Conservation (phyloP, 2,888 invertebrate genomes). For the Campaea margaritaria region DNA sequence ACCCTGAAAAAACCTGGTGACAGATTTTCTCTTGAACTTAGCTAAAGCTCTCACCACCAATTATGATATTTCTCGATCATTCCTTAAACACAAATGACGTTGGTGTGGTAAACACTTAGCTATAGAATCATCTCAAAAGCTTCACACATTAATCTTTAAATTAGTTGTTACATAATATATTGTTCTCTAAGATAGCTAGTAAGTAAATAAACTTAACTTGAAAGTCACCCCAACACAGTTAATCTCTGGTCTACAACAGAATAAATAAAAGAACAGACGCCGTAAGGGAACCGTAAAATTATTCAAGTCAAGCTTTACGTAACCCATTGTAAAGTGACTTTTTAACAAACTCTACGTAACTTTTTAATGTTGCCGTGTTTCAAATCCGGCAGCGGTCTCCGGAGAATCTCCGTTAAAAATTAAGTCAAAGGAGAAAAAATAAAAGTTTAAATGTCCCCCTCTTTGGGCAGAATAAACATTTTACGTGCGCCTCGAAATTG, state of each 20-base stretch:
- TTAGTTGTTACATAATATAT: too few species aligned
- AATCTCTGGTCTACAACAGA: constrained; percentile 48
- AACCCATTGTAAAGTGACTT: constrained; percentile 83
- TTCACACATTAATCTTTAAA: too few species aligned
- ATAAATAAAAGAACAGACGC: constrained; percentile 51
- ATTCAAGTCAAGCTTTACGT: constrained; percentile 72
- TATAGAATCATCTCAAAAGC: too few species aligned
- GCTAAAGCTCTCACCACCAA: too few species aligned
- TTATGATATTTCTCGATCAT: too few species aligned
- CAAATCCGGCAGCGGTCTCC: constrained; percentile 79
- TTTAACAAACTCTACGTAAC: constrained; percentile 76
- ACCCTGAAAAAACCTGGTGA: too few species aligned
- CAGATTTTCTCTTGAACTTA: too few species aligned
- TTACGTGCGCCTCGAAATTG: constrained; percentile 70
- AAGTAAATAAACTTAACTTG: constrained; percentile 14
- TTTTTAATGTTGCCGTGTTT: constrained; percentile 73
- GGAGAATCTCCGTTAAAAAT: constrained; percentile 77
- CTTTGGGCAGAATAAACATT: constrained; percentile 77
- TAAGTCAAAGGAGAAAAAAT: constrained; percentile 76
- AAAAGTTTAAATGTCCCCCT: constrained; percentile 75
- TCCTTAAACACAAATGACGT: too few species aligned
- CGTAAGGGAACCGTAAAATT: constrained; percentile 72
- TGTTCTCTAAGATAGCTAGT: not conserved
- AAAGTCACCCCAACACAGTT: constrained; percentile 14
- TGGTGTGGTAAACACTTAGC: too few species aligned